Base-by-base conservation (phyloP, 2,797 vertebrate genomes). In the Neomorphus geoffroyi region DNA sequence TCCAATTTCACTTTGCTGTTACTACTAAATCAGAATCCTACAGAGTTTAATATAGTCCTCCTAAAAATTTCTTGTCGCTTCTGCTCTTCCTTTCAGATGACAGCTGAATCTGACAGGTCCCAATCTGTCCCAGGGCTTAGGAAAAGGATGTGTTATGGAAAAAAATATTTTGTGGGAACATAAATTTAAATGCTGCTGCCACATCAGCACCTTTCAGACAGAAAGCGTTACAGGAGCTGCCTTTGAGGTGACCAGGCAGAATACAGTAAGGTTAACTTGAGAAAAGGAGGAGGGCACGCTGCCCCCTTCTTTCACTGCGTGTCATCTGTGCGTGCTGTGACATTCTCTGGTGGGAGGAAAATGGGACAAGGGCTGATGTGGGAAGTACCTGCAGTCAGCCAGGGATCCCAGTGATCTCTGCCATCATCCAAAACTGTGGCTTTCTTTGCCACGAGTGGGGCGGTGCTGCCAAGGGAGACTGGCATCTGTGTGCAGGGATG, bases 21-120 rank as follows among this genome's bases (percentile, higher is more conserved):
- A 79, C 73, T 90, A 79, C 66, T 90, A 80, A 84, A 92, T 85
- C 10, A 19, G 45, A 93, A 90, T 70, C 80, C 69, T 83, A 62
- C 41, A 66, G 73, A 91, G 80, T 89, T 92, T 94, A 95, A 95
- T 94, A 85, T 92, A 97, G 86, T 66, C 62, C 54, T 91, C 67
- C 94, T 81, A 92, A 94, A 95, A 95, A 92, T 75, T 86, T 79
- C 73, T 71, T 70, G 51, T 79, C 37, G 4, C 66, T 93, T 66
- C 90, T 90, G 66, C 82, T 91, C 77, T 91, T 91, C 56, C 79
- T 61, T 71, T 92, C 80, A 80, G 72, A 70, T 0, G 0, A 90
- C 88, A 96, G 88, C 88, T 94, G 94, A 95, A 86, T 7, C 14
- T 93, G 75, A 86, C 91, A 91, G 50, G 94, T 93, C 93, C 65